Evolutionary conservation across 2,797 vertebrate species (phyloP).

Genomic region (Oophaga sylvatica): DNA sequence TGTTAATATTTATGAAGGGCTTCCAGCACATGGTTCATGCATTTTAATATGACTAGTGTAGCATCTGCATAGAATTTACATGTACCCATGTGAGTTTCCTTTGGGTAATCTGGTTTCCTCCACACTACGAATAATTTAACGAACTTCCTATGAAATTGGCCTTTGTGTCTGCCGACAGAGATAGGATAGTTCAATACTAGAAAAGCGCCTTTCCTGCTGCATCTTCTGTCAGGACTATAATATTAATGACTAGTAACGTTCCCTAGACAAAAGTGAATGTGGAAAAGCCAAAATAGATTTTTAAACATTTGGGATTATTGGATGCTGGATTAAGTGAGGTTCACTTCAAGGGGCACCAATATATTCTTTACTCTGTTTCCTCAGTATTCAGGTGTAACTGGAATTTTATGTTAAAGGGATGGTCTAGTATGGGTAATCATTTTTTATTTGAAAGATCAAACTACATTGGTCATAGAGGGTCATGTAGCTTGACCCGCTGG

Average conservation of each 20-base stretch:
- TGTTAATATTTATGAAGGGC: too few relatives aligned
- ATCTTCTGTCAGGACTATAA: not conserved
- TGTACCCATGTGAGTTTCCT: not conserved
- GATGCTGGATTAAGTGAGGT: not conserved
- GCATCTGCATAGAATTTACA: not conserved
- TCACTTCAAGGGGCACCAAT: too few relatives aligned
- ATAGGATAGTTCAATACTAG: not conserved
- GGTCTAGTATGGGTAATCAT: too few relatives aligned
- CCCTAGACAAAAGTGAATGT: not conserved
- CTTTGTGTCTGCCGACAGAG: not conserved
- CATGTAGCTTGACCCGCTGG: too few relatives aligned
- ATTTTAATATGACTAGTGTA: not conserved
- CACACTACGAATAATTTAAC: not conserved
- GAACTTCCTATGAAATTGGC: constrained; percentile 2
- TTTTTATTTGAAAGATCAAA: too few relatives aligned
- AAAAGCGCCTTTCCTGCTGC: not conserved
- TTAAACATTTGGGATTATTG: not conserved
- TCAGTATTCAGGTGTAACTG: too few relatives aligned
- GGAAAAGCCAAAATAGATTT: not conserved
- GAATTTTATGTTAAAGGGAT: too few relatives aligned
- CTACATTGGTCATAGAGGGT: too few relatives aligned
- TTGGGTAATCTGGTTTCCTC: not conserved
- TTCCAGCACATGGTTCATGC: not conserved
- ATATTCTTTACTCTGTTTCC: too few relatives aligned
- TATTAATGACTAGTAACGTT: not conserved